Base-by-base conservation (phyloP, 2,797 vertebrate genomes). In the Bradypus variegatus region DNA sequence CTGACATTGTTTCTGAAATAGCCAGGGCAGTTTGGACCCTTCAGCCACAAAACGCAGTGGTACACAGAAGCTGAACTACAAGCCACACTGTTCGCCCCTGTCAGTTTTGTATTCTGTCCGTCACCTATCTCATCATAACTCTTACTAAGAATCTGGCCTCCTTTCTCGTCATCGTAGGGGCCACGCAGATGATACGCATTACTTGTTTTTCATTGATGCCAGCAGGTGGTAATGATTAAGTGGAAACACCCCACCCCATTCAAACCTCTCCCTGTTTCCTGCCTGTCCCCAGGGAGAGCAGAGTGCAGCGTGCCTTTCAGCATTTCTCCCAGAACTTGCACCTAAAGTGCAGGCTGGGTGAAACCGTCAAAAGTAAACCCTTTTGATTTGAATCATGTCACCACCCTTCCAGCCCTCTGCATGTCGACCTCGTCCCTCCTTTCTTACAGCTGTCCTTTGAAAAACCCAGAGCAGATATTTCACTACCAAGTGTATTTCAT, bases 161-260 rank as follows among this genome's bases (percentile, higher is more conserved):
- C 91, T 89, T 55, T 93, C 31, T 27, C 2, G 67, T 64, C 67
- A 6, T 10, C 0, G n/a, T 33, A 29, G 72, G 50, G 58, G 48
- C 88, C 45, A 3, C 11, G 88, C 70, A 13, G 88, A n/a, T 0
- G 3, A 33, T 19, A 27, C 0, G 0, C 65, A 65, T 36, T 27
- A 3, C 80, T 83, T 83, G 70, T 15, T 95, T 95, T 93, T 85
- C 88, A 86, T 29, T 79, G 89, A 81, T 91, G 93, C 95, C 93
- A 93, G 93, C 91, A 89, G 64, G 64, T 50, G 91, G 83, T 94
- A 94, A 94, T 96, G 92, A 93, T 95, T 96, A 95, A 94, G 92
- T 75, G 90, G 82, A 92, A 94, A 92, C 92, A 75, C 88, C 38
- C 86, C 82, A 36, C 72, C 77, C 77, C 83, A 45, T 75, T 93